Evolutionary conservation across 1,140 invertebrate species (phyloP), one percentile per base, ranked within the genome.

Genomic region (Bombus soroeensis): DNA sequence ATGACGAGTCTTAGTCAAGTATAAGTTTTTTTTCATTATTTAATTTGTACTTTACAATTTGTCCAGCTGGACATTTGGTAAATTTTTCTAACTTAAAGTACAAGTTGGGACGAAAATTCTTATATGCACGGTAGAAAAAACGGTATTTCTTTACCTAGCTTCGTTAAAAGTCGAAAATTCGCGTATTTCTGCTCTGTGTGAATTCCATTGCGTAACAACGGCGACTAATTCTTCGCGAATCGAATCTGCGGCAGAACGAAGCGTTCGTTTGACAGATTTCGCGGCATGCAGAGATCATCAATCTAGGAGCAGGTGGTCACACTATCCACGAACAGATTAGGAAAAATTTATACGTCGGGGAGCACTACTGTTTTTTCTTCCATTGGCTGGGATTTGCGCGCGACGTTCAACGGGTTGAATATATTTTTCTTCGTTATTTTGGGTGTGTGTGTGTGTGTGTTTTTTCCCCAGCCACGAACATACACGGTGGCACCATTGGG

Each of bases 271-370:
- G 90, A 91, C 83, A 72, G 89, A 47, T 87, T 34, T 25, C 47
- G 34, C 89, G n/a, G 62, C 71, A 47, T 66, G 68, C 76, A 43
- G 59, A 57, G 81, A 81, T 75, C 87, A 89, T 91, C 90, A 89
- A 91, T 91, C 81, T 88, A 91, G 90, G 85, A 89, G 85, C 90
- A 91, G 90, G 87, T 91, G 85, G 87, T 83, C 85, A 37, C 62
- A 89, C 86, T 81, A 91, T 89, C 76, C 89, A 57, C 82, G 70
- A 88, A 91, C 87, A 87, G 71, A 76, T 68, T 77, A 74, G 66
- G 82, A 89, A 81, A 82, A 91, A 91, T 91, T 91, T 91, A 91
- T 85, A 89, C 34, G 72, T 43, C 62, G 66, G 81, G 32, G 8
- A 62, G 39, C 47, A 53, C 18, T 88, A 82, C 88, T 91, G 79